Evolutionary conservation across 92 coral and sea anemone genomes (phyloP).

Genomic region (Palythoa caribaeorum): DNA sequence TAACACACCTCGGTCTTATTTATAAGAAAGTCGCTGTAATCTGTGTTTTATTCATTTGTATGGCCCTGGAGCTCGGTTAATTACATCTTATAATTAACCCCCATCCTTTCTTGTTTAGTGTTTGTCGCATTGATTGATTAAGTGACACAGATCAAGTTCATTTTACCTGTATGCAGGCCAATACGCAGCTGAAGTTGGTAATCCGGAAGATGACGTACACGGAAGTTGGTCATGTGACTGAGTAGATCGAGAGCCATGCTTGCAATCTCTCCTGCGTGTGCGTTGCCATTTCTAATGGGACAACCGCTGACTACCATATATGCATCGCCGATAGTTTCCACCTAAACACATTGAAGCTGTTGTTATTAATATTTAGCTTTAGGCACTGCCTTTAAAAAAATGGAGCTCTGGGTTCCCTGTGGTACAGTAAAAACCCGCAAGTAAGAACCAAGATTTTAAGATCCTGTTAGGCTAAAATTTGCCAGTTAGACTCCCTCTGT

Average conservation of each 20-base stretch:
- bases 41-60: no score
- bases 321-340: constrained; percentile 96
- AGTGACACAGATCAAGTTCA: not conserved
- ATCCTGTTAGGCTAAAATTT: no score
- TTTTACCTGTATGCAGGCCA: constrained; percentile 90
- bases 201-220: constrained; percentile 87
- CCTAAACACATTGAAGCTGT: constrained; percentile 45
- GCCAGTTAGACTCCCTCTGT: no score
- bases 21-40: no score
- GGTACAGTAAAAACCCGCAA: no score
- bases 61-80: no score
- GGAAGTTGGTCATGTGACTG: constrained; percentile 81
- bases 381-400: no score
- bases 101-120: no score
- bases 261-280: constrained; percentile 91
- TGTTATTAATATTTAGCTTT: not conserved
- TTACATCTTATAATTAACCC: no score
- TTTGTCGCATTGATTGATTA: no score
- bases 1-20: not conserved
- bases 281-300: constrained; percentile 85
- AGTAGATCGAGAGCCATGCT: constrained; percentile 92
- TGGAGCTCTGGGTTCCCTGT: no score
- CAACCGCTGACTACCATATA: constrained; percentile 98
- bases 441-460: no score
- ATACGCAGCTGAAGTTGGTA: constrained; percentile 92